A percentile compares a stretch with the other conserved stretches of the same genome.
Conservation (phyloP, 2,888 invertebrate species). For the Matsumyia berberina region DNA sequence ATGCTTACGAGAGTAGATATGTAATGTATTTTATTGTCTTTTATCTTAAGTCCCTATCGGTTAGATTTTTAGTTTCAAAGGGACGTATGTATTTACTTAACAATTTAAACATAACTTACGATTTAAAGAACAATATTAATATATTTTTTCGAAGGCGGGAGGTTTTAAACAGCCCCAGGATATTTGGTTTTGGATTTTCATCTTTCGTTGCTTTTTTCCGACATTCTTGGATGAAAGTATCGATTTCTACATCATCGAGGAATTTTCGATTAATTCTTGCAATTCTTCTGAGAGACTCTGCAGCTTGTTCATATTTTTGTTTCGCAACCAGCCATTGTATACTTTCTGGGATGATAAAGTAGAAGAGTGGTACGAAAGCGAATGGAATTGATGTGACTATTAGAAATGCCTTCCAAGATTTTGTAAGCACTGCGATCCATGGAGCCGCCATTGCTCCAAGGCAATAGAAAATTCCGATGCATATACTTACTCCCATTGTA, state of each 20-base stretch:
- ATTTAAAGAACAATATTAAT: constrained; percentile 86
- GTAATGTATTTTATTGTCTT: no score
- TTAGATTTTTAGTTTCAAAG: no score
- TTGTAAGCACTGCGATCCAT: constrained; percentile 84
- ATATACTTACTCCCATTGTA: constrained; percentile 86
- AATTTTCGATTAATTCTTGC: constrained; percentile 85
- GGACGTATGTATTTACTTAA: no score
- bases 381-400: constrained; percentile 85
- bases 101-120: constrained; percentile 84
- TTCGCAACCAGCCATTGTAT: constrained; percentile 87
- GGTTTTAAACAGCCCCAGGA: constrained; percentile 85
- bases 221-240: constrained; percentile 80
- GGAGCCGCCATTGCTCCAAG: constrained; percentile 85
- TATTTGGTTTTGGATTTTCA: constrained; percentile 80
- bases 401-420: constrained; percentile 85
- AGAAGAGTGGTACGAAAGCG: constrained; percentile 84
- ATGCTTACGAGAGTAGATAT: no score
- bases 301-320: constrained; percentile 85
- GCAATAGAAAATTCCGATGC: constrained; percentile 87
- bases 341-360: constrained; percentile 86
- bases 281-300: constrained; percentile 85
- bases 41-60: no score
- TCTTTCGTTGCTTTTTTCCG: constrained; percentile 77
- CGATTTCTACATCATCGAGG: constrained; percentile 82
- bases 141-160: constrained; percentile 85